Conservation (phyloP, 2,797 vertebrate genomes). For the Sebastes jordani region DNA sequence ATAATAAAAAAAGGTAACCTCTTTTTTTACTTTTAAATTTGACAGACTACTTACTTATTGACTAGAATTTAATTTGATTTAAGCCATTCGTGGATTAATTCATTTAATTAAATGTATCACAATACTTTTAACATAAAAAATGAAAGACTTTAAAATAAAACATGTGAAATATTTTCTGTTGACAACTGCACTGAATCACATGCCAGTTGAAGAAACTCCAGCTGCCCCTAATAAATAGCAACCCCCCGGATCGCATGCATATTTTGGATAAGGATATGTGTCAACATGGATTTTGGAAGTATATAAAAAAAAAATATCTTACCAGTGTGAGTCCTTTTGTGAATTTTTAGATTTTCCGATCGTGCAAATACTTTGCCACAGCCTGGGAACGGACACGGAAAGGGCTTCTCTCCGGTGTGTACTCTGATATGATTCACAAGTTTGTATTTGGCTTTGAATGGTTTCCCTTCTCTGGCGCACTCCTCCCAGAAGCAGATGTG, state of each 20-base stretch:
- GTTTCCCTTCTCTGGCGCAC: constrained; percentile 91
- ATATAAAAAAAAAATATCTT: constrained; percentile 59
- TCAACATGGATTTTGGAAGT: constrained; percentile 36
- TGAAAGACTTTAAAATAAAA: not conserved
- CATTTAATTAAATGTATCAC: not conserved
- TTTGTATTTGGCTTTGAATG: constrained; percentile 97
- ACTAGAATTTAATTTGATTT: not conserved
- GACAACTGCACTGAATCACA: constrained; percentile 49
- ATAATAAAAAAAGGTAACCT: not conserved
- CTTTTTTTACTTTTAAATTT: not conserved
- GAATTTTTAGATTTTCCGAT: constrained; percentile 94
- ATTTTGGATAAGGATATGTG: constrained; percentile 30
- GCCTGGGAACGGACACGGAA: constrained; percentile 93
- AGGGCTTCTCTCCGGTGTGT: constrained; percentile 94
- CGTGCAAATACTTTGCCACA: constrained; percentile 95
- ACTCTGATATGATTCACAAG: constrained; percentile 95
- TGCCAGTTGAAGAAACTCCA: constrained; percentile 35
- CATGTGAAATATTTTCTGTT: constrained; percentile 43
- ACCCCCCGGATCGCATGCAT: constrained; percentile 58
- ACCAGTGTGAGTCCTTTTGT: constrained; percentile 96
- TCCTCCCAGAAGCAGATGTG: constrained; percentile 96
- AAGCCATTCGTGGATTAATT: not conserved
- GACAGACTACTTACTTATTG: not conserved
- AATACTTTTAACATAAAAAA: not conserved
- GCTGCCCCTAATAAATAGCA: constrained; percentile 58